Evolutionary conservation across 2,888 invertebrate species (phyloP).

Genomic region (Drosophila recens): DNA sequence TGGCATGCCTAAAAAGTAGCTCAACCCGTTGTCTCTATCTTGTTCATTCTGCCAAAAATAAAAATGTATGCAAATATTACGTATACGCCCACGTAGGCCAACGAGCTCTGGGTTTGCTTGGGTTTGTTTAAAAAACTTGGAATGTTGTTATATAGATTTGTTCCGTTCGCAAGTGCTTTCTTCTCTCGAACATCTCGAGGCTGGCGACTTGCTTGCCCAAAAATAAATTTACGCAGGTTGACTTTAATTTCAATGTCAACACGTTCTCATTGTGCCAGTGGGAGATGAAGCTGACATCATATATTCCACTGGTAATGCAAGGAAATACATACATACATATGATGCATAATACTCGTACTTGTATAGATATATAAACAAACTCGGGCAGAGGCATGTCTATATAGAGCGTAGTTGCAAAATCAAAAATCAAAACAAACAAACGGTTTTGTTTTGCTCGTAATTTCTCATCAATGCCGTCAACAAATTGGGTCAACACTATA

Average conservation of each 20-base stretch:
- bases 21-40: constrained; percentile 8
- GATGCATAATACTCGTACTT: constrained; percentile 2
- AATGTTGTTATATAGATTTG: background rate
- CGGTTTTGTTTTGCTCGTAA: constrained; percentile 53
- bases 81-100: constrained; percentile 49
- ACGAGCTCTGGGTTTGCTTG: background rate
- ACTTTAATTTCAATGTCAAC: constrained; percentile 65
- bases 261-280: constrained; percentile 29
- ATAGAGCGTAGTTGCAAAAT: constrained; percentile 47
- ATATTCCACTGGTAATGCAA: constrained; percentile 16
- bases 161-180: constrained; percentile 16
- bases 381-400: background rate
- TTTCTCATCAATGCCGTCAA: constrained; percentile 56
- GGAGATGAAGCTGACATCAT: constrained; percentile 69
- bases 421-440: constrained; percentile 52
- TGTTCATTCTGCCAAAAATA: constrained; percentile 15
- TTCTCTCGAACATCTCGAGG: constrained; percentile 1
- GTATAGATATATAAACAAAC: background rate
- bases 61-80: constrained; percentile 25
- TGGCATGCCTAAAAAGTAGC: constrained; percentile 54
- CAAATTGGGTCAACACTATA: constrained; percentile 66
- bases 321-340: constrained; percentile 32
- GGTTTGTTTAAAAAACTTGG: background rate
- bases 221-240: constrained; percentile 30
- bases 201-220: constrained; percentile 24